phyloP scores from a whole-genome alignment of 2,797 vertebrate genomes.

The Lindbergichthys nudifrons region DNA sequence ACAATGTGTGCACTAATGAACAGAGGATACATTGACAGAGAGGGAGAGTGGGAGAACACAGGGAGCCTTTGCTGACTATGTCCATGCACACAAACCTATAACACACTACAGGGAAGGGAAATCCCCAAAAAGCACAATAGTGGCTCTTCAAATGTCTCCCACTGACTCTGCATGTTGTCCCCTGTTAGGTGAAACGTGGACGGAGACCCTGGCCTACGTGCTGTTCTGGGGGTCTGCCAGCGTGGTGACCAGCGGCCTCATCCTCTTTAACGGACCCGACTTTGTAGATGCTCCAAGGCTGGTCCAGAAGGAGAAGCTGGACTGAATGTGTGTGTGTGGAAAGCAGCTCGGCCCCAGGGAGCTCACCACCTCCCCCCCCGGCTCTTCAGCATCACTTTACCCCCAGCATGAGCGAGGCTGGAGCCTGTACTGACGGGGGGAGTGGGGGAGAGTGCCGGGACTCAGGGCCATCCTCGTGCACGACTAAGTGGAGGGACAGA shows the following conservation, averaged over 20 bases:
- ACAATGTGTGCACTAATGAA: not conserved
- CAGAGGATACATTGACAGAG: no score
- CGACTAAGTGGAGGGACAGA: constrained; percentile 5
- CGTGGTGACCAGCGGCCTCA: constrained; percentile 91
- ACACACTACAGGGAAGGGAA: not conserved
- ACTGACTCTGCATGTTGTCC: not conserved
- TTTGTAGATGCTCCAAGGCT: constrained; percentile 94
- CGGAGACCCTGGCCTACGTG: constrained; percentile 95
- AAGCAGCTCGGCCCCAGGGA: constrained; percentile 91
- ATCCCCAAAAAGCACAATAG: not conserved
- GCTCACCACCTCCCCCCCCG: constrained; percentile 74
- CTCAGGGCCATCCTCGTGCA: constrained; percentile 34
- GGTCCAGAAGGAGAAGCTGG: constrained; percentile 98
- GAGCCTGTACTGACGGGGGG: constrained; percentile 86
- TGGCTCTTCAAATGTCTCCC: not conserved
- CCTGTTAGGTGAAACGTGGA: constrained; percentile 92
- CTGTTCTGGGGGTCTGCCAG: constrained; percentile 95
- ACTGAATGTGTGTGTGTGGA: constrained; percentile 99
- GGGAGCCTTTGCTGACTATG: no score
- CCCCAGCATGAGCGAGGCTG: constrained; percentile 80
- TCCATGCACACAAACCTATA: no score
- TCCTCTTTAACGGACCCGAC: constrained; percentile 96
- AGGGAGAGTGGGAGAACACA: no score
- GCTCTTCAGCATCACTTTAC: constrained; percentile 66
- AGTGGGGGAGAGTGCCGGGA: constrained; percentile 32